These are phyloP conservation scores for Polydrusus cervinus DNA, from an alignment of 2,888 invertebrate genomes.

Conservation along the genomic window DNA sequence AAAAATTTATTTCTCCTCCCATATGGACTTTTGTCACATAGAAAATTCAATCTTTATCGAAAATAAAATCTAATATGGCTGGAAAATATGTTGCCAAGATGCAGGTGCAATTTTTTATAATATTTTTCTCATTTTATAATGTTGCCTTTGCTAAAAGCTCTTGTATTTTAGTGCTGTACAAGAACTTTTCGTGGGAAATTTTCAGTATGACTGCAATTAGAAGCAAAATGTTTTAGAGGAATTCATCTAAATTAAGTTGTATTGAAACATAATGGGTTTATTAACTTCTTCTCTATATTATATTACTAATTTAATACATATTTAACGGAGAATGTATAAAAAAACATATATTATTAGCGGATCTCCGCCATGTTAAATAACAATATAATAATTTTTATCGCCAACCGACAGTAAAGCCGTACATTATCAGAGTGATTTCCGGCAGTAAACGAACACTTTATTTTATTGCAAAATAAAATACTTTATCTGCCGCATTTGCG, in stretches of 20 bases:
- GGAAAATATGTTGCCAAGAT: slow-evolving; percentile 9
- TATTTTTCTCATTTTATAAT: slow-evolving; percentile 16
- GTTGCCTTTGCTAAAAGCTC: slow-evolving; percentile 10
- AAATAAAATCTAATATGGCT: slow-evolving; percentile 11
- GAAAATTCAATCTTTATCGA: not conserved
- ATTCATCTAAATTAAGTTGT: not conserved
- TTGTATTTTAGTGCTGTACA: not conserved
- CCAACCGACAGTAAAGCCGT: too few relatives aligned
- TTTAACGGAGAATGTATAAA: too few relatives aligned
- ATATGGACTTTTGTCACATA: not conserved
- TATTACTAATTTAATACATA: too few relatives aligned
- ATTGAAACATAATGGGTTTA: not conserved
- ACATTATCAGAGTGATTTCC: too few relatives aligned
- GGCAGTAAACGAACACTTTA: too few relatives aligned
- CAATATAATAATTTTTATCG: too few relatives aligned
- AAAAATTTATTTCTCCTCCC: not conserved
- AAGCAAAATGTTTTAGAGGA: not conserved
- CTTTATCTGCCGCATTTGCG: too few relatives aligned
- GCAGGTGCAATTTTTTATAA: slow-evolving; percentile 31
- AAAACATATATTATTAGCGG: too few relatives aligned
- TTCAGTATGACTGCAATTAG: not conserved
- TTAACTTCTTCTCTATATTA: too few relatives aligned
- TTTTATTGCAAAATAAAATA: too few relatives aligned
- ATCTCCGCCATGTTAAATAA: too few relatives aligned
- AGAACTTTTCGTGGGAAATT: not conserved